Conservation (phyloP, 2,888 invertebrate species). For the Amorpha juglandis region DNA sequence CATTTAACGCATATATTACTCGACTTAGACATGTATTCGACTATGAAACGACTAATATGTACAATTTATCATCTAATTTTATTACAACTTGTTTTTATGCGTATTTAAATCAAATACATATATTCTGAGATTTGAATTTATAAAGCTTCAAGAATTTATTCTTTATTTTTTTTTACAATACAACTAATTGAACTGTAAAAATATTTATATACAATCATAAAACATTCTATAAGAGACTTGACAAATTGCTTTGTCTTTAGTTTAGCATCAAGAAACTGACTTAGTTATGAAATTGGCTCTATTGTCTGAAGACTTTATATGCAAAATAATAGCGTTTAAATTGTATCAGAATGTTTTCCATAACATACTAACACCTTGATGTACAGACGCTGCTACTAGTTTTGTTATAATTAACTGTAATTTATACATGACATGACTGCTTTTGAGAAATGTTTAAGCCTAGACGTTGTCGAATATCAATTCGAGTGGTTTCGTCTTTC, state of each 20-base stretch:
- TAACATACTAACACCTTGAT: neutral
- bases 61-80: no score
- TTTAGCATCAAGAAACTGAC: neutral
- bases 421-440: no score
- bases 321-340: neutral
- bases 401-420: conserved; percentile 8
- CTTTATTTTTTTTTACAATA: no score
- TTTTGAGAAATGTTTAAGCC: no score
- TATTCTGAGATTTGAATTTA: no score
- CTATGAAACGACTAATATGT: neutral
- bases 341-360: neutral
- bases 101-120: no score
- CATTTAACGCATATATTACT: neutral
- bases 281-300: neutral
- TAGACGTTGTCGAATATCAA: no score
- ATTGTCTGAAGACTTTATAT: conserved; percentile 13
- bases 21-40: neutral
- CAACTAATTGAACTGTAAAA: no score
- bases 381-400: neutral
- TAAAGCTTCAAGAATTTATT: no score
- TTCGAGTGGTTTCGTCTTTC: no score
- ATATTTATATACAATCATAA: no score
- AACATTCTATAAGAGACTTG: neutral
- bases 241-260: neutral
- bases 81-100: no score